These are phyloP conservation scores for Philereme vetulata DNA, from an alignment of 2,888 invertebrate genomes.

Conservation along the genomic window DNA sequence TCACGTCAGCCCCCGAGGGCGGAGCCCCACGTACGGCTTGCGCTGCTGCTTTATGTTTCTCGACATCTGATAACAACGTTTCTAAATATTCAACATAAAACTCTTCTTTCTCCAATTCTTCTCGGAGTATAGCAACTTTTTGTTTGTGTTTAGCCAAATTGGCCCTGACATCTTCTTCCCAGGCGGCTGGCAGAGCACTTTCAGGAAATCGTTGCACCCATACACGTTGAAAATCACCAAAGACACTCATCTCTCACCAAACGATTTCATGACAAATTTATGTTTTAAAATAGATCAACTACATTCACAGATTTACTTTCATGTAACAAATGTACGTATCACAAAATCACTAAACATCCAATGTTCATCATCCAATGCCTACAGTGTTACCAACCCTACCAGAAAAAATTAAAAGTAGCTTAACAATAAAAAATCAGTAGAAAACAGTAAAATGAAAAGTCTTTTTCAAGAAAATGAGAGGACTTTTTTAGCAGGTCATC, in stretches of 20 bases:
- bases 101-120: conserved; percentile 95
- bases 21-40: conserved; percentile 77
- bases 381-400: too few relatives aligned
- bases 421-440: too few relatives aligned
- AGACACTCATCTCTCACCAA: conserved; percentile 91
- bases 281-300: conserved; percentile 59
- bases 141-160: conserved; percentile 95
- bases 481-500: too few relatives aligned
- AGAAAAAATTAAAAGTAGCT: too few relatives aligned
- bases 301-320: conserved; percentile 45
- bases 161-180: conserved; percentile 96
- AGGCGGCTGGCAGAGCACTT: conserved; percentile 94
- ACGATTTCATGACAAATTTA: conserved; percentile 82
- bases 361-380: conserved; percentile 61
- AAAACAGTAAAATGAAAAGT: too few relatives aligned
- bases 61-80: conserved; percentile 92
- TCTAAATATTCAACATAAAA: conserved; percentile 96
- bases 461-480: too few relatives aligned
- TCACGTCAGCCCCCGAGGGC: conserved; percentile 76
- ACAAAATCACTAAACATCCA: conserved; percentile 48
- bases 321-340: conserved; percentile 61
- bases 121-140: conserved; percentile 91
- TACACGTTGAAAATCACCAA: conserved; percentile 95
- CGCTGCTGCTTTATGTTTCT: conserved; percentile 88
- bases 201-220: conserved; percentile 96